Conservation (phyloP, 2,113 vertebrate genomes). For the Macrotus californicus region DNA sequence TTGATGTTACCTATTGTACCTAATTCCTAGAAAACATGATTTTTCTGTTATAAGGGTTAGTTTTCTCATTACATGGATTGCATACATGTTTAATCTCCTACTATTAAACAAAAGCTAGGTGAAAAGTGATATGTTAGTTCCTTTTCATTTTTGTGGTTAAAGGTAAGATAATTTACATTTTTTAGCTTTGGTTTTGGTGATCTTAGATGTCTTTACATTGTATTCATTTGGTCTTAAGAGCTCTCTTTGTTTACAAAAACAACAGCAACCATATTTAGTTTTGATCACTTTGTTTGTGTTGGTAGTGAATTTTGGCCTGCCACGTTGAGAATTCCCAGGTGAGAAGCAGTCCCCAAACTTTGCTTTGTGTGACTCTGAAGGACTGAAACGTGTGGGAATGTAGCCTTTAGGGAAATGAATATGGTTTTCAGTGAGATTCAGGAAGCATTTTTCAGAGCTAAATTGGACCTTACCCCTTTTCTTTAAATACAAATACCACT, state of each 20-base stretch:
- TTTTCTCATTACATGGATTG: not conserved
- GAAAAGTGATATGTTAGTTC: not conserved
- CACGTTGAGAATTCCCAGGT: not conserved
- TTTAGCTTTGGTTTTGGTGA: not conserved
- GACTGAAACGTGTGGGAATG: not conserved
- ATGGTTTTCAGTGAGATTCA: not conserved
- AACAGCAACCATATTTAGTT: not conserved
- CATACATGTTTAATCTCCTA: not conserved
- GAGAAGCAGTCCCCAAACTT: not conserved
- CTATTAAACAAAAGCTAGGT: not conserved
- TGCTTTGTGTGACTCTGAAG: not conserved
- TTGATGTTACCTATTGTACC: not conserved
- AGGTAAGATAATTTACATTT: not conserved
- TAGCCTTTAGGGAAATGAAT: not conserved
- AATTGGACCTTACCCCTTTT: not conserved
- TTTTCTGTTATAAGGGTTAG: conserved; percentile 5
- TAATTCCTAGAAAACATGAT: not conserved
- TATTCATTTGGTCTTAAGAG: not conserved
- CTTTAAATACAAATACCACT: not conserved
- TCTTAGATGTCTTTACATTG: not conserved
- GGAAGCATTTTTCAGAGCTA: not conserved
- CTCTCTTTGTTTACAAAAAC: not conserved
- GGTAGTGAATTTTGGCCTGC: not conserved
- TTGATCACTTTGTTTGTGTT: not conserved
- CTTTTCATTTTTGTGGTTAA: conserved; percentile 16